These are phyloP conservation scores for Epinotia nisella DNA, from an alignment of 2,888 invertebrate species.

Conservation along the genomic window DNA sequence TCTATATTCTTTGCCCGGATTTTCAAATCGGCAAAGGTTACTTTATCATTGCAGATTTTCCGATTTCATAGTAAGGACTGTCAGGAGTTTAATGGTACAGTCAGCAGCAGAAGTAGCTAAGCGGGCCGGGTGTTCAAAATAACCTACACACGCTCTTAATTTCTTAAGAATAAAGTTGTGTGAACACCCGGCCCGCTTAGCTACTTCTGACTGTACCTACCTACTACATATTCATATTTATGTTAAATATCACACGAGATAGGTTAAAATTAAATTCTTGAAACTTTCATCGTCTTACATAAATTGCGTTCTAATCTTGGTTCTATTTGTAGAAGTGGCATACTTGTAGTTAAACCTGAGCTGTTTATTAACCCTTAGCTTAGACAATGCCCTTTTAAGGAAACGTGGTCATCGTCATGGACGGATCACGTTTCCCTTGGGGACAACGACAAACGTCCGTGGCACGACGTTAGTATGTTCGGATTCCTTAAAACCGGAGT, in stretches of 20 bases:
- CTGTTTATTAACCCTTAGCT: slow-evolving; percentile 11
- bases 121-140: no score
- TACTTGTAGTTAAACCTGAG: slow-evolving; percentile 11
- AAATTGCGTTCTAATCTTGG: not conserved
- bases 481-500: not conserved
- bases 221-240: no score
- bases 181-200: no score
- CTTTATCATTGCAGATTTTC: no score
- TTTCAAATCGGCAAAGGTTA: no score
- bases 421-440: slow-evolving; percentile 30
- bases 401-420: slow-evolving; percentile 19
- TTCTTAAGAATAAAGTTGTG: no score
- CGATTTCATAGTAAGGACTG: not conserved
- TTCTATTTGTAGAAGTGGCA: not conserved
- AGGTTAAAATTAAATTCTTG: not conserved
- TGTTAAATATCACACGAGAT: no score
- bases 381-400: slow-evolving; percentile 27
- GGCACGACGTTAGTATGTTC: slow-evolving; percentile 4
- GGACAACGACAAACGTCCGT: slow-evolving; percentile 14
- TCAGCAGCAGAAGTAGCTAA: no score
- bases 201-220: no score
- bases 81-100: no score
- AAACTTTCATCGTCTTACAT: not conserved
- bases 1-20: not conserved
- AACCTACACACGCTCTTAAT: no score